phyloP scores from a whole-genome alignment of 2,888 invertebrate species.

The Ichneumoninae sp. region DNA sequence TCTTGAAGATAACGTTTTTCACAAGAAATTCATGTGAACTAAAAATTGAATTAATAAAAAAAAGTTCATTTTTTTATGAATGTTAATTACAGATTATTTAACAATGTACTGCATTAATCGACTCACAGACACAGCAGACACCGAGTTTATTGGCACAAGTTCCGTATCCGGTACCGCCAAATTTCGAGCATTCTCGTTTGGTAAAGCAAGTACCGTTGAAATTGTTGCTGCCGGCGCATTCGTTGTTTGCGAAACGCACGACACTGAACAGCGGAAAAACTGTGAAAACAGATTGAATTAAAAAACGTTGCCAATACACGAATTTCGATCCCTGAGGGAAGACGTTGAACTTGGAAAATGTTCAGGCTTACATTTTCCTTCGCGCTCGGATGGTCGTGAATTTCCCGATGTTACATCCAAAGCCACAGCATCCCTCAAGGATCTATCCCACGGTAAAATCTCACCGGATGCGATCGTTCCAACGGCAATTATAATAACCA shows the following conservation, averaged over 20 bases:
- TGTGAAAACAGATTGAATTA: slow-evolving; percentile 73
- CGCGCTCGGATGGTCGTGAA: slow-evolving; percentile 62
- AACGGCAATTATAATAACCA: slow-evolving; percentile 67
- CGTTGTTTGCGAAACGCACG: slow-evolving; percentile 91
- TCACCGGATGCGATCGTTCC: slow-evolving; percentile 73
- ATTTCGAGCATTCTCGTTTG: slow-evolving; percentile 89
- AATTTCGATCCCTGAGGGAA: slow-evolving; percentile 71
- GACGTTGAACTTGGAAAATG: slow-evolving; percentile 28
- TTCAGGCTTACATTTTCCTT: slow-evolving; percentile 77
- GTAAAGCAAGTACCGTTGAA: slow-evolving; percentile 92
- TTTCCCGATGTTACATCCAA: slow-evolving; percentile 42
- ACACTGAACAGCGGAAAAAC: slow-evolving; percentile 90
- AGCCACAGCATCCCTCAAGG: slow-evolving; percentile 72
- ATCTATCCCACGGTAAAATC: slow-evolving; percentile 65
- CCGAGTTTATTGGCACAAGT: slow-evolving; percentile 91
- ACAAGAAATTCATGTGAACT: neutral
- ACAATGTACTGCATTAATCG: slow-evolving; percentile 17
- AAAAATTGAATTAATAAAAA: neutral
- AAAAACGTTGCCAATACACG: slow-evolving; percentile 15
- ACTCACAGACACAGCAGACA: slow-evolving; percentile 93
- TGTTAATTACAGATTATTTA: neutral
- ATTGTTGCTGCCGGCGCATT: slow-evolving; percentile 88
- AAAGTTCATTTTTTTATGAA: slow-evolving; percentile 3
- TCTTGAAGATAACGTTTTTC: slow-evolving; percentile 34
- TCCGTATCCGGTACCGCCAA: slow-evolving; percentile 90